phyloP scores from a whole-genome alignment of 2,113 vertebrate species.

The Falco punctatus region DNA sequence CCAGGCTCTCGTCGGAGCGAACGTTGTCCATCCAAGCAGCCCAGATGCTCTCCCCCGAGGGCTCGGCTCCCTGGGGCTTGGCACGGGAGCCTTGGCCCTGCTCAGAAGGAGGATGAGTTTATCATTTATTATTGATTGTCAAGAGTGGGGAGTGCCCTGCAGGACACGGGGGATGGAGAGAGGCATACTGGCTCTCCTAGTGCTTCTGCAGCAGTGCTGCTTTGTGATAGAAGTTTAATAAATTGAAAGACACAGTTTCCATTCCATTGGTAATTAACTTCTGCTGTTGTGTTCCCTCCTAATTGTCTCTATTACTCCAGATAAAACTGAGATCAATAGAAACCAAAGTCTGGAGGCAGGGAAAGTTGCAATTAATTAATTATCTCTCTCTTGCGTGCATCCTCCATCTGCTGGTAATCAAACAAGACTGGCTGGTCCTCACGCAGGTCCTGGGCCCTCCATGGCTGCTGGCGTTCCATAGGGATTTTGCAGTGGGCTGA shows the following conservation, averaged over 20 bases:
- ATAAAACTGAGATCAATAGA: conserved; percentile 74
- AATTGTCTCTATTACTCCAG: conserved; percentile 78
- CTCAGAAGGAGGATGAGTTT: neutral
- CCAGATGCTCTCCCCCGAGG: neutral
- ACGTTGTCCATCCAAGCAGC: accelerated
- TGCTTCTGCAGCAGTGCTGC: neutral
- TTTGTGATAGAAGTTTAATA: conserved; percentile 70
- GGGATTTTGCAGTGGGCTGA: neutral
- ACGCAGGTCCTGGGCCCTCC: neutral
- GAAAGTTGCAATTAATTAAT: conserved; percentile 78
- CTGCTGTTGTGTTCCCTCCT: conserved; percentile 53
- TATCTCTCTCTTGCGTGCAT: conserved; percentile 56
- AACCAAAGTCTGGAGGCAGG: conserved; percentile 57
- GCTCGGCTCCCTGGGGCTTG: neutral
- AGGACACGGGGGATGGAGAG: accelerated
- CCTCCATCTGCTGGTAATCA: conserved; percentile 57
- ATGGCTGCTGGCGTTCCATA: accelerated
- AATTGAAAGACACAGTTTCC: conserved; percentile 68
- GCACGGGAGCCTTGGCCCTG: neutral
- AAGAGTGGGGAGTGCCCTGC: neutral
- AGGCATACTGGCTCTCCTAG: neutral
- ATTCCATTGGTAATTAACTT: conserved; percentile 74
- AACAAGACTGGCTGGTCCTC: neutral
- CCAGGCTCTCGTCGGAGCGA: accelerated
- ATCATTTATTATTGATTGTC: neutral